These are phyloP conservation scores for Anastatus disparis DNA, from an alignment of 1,140 invertebrate species.

Conservation along the genomic window DNA sequence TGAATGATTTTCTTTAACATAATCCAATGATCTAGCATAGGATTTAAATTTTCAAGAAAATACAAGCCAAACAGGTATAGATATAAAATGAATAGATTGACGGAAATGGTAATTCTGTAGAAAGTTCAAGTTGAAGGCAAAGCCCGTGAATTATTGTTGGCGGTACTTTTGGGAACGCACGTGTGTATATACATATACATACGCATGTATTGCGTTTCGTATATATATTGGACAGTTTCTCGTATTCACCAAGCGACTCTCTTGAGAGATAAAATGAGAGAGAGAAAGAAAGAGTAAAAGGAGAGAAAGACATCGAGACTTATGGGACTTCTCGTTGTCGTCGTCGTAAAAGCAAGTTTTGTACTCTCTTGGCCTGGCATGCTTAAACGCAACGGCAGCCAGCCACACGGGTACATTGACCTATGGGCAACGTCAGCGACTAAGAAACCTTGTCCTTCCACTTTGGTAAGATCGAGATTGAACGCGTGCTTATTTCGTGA, in stretches of 20 bases:
- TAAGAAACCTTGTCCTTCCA: conserved; percentile 28
- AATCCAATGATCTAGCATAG: too few relatives aligned
- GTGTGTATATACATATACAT: not conserved
- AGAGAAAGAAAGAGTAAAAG: too few relatives aligned
- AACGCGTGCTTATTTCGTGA: conserved; percentile 26
- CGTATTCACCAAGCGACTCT: too few relatives aligned
- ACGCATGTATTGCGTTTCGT: too few relatives aligned
- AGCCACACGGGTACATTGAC: conserved; percentile 25
- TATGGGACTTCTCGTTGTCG: conserved; percentile 15
- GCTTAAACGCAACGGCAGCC: not conserved
- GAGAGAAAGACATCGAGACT: conserved; percentile 9
- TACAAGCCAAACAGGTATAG: too few relatives aligned
- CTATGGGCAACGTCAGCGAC: conserved; percentile 22
- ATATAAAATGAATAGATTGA: too few relatives aligned
- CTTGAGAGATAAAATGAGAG: too few relatives aligned
- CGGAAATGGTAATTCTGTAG: not conserved
- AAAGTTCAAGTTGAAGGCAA: conserved; percentile 33
- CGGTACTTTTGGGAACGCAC: not conserved
- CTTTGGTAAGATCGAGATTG: conserved; percentile 31
- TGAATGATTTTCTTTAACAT: not conserved
- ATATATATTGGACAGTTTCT: too few relatives aligned
- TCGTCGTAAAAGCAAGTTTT: not conserved
- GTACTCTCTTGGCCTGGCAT: too few relatives aligned
- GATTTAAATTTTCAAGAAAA: conserved; percentile 15
- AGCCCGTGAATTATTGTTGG: conserved; percentile 15